Percentiles rank a stretch among this genome's conserved stretches.
Evolutionary conservation across 1,140 invertebrate species (phyloP).

Genomic region (Heliconius nattereri): DNA sequence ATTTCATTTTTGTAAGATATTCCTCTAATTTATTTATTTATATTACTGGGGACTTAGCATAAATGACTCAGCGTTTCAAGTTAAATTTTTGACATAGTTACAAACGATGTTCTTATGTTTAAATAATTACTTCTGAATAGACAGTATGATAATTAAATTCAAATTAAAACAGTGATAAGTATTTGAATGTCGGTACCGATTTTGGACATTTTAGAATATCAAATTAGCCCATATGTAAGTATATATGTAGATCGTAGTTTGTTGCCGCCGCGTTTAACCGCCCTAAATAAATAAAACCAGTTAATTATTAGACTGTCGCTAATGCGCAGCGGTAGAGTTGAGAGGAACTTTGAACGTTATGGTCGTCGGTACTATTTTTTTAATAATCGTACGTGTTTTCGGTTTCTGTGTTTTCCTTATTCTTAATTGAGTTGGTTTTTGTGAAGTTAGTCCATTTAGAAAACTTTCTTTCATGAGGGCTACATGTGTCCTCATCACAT

Average conservation of each 20-base stretch:
- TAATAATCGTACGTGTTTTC: not conserved
- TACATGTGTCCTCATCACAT: no score
- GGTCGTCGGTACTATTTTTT: not conserved
- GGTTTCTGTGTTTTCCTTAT: no score
- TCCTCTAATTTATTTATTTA: no score
- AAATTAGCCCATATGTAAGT: constrained; percentile 15
- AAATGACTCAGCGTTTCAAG: not conserved
- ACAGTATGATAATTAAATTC: constrained; percentile 1
- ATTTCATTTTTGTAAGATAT: no score
- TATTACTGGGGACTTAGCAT: not conserved
- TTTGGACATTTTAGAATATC: not conserved
- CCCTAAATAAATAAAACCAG: constrained; percentile 18
- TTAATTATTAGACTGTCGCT: not conserved
- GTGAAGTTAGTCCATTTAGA: no score
- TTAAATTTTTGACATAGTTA: constrained; percentile 3
- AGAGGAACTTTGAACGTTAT: not conserved
- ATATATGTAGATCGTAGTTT: constrained; percentile 13
- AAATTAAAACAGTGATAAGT: constrained; percentile 6
- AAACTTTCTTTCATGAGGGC: no score
- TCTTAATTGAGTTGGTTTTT: no score
- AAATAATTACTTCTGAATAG: not conserved
- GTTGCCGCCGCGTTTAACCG: constrained; percentile 14
- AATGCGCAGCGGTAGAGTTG: not conserved
- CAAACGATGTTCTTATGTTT: constrained; percentile 13
- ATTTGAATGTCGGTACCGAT: not conserved